phyloP scores from a whole-genome alignment of 2,113 vertebrate species.

The Uria lomvia region DNA sequence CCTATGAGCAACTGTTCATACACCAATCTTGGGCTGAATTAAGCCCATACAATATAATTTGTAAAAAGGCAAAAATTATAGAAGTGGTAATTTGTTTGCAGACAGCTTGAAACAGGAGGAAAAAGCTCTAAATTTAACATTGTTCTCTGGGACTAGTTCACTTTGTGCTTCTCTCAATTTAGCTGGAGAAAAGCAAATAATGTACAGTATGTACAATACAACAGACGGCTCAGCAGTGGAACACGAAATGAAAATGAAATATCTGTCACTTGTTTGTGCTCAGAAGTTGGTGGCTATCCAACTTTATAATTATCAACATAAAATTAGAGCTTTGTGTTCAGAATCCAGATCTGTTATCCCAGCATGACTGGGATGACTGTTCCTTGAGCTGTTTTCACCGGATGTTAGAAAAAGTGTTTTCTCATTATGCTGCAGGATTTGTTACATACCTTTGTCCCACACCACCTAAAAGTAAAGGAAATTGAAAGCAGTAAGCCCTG shows the following conservation, averaged over 20 bases:
- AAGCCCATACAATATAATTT: background rate
- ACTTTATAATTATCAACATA: conserved; percentile 54
- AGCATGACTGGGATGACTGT: conserved; percentile 5
- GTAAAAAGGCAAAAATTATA: background rate
- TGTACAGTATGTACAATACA: background rate
- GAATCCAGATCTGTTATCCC: conserved; percentile 24
- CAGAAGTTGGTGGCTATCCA: conserved; percentile 35
- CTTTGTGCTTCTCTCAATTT: conserved; percentile 11
- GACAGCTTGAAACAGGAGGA: background rate
- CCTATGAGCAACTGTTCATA: background rate
- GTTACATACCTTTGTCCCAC: background rate
- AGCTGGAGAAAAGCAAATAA: conserved; percentile 40
- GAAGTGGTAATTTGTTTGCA: background rate
- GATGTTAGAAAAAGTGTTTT: background rate
- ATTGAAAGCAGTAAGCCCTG: background rate
- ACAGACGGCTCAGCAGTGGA: conserved; percentile 46
- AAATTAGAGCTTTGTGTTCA: conserved; percentile 41
- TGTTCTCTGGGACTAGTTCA: background rate
- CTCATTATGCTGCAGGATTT: background rate
- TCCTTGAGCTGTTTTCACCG: background rate
- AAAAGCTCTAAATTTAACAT: background rate
- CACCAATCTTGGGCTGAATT: background rate
- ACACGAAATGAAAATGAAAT: conserved; percentile 34
- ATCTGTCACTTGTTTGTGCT: conserved; percentile 51
- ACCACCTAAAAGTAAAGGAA: conserved; percentile 18